Evolutionary conservation across 2,888 invertebrate species (phyloP), one percentile per base, ranked within the genome.

Genomic region (Julus scanicus): DNA sequence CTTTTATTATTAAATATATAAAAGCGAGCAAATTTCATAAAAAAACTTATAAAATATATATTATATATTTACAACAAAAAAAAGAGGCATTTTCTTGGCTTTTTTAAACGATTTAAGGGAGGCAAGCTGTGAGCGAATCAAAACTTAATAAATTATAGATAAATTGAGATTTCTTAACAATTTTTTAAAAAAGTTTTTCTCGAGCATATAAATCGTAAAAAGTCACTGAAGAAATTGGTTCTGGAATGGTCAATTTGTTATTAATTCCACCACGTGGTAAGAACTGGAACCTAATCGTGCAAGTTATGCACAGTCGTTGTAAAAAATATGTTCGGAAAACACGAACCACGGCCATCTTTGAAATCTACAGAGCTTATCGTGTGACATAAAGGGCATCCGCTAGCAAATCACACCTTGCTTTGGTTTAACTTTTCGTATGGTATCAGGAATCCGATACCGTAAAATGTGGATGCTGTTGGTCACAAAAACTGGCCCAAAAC

Each of bases 1-100:
- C 71, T 71, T 71, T 71, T 71, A 71, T 71, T 71, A 29, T 71
- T 71, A 71, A 71, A 71, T 29, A 71, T 71, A 71, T 71, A 71
- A 71, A 53, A 71, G 29, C 29, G 71, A 29, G 71, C 71, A 6
- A 29, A n/a, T 71, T 71, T 71, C 71, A n/a, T 71, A 29, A 71
- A 71, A 71, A 71, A 71, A 29, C 71, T 63, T 63, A 71, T 71
- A 71, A 29, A 71, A 71, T 71, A 44, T 44, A 44, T 44, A 44
- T 71, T 1, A 1, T 71, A 29, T 71, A 71, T 71, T 71, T 71
- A 71, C 71, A 71, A 71, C 29, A 29, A 29, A 63, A 44, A 44
- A 29, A 71, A 71, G 29, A 71, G 13, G 71, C 29, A 29, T 29
- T 71, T 29, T 29, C 71, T 63, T 8, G 63, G n/a, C 63, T 6